These are phyloP conservation scores for Serripes groenlandicus DNA, from an alignment of 2,888 invertebrate species.

Conservation along the genomic window DNA sequence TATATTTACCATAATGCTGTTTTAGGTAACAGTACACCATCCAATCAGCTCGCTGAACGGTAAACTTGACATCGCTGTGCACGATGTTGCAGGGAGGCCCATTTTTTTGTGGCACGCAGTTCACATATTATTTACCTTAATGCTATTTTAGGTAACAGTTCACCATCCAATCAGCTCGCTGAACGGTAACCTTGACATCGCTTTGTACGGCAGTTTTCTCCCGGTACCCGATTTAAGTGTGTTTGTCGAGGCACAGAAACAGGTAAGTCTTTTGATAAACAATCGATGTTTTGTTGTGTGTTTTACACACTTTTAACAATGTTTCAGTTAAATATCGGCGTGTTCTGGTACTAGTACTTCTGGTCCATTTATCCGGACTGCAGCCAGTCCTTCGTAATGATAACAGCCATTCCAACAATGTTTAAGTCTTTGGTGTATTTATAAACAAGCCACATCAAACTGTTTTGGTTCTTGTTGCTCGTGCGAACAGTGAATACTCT, in stretches of 20 bases:
- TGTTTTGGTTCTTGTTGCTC: too few species aligned
- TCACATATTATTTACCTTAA: background rate
- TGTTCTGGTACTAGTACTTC: too few species aligned
- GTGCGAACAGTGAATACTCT: too few species aligned
- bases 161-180: slow-evolving; percentile 80
- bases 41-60: background rate
- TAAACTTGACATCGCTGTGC: background rate
- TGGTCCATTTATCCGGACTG: too few species aligned
- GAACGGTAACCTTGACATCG: slow-evolving; percentile 81
- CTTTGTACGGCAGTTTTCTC: slow-evolving; percentile 85
- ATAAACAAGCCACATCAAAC: too few species aligned
- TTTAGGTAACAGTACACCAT: background rate
- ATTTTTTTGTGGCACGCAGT: background rate
- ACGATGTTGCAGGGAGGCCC: background rate
- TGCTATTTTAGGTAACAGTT: slow-evolving; percentile 79
- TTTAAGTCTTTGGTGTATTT: too few species aligned
- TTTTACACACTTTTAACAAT: too few species aligned
- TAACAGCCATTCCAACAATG: too few species aligned
- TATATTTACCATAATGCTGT: background rate
- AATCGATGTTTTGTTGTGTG: too few species aligned
- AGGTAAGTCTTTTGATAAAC: background rate
- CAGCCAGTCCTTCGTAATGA: too few species aligned
- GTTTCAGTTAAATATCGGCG: too few species aligned
- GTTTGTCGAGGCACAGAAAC: slow-evolving; percentile 43
- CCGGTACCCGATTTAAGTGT: slow-evolving; percentile 74